These are phyloP conservation scores for Coreoperca whiteheadi DNA, from an alignment of 2,113 vertebrate genomes.

Conservation along the genomic window DNA sequence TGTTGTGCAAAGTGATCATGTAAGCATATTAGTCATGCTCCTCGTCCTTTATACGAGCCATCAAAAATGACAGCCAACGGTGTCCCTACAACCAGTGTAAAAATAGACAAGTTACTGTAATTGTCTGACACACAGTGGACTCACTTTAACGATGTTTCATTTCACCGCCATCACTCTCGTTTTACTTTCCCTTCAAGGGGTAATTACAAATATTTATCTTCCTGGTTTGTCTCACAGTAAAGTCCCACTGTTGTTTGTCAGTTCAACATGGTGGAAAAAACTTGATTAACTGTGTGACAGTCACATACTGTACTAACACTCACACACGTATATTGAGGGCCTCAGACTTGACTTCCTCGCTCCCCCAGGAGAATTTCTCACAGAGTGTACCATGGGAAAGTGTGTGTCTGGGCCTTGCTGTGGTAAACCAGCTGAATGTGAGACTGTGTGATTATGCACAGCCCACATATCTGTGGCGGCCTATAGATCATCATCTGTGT, in stretches of 20 bases:
- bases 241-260: conserved; percentile 27
- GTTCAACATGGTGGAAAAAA: conserved; percentile 9
- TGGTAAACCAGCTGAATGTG: conserved; percentile 54
- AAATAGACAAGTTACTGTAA: conserved; percentile 3
- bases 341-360: neutral
- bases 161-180: neutral
- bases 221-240: conserved; percentile 13
- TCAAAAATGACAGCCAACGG: neutral
- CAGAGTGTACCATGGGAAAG: conserved; percentile 58
- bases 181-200: conserved; percentile 7
- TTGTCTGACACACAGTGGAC: neutral
- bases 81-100: neutral
- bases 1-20: neutral
- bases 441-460: conserved; percentile 51
- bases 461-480: conserved; percentile 57
- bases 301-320: conserved; percentile 24
- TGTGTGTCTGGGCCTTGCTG: conserved; percentile 42
- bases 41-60: neutral
- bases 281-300: conserved; percentile 29
- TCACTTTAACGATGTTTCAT: conserved; percentile 13
- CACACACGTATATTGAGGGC: conserved; percentile 13
- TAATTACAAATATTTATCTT: conserved; percentile 22
- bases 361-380: conserved; percentile 6
- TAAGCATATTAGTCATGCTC: neutral
- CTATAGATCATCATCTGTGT: conserved; percentile 47